A percentile compares a stretch with the other conserved stretches of the same genome.
These are phyloP conservation scores for Rhynchomys soricoides DNA, from an alignment of 2,113 vertebrate genomes.

Conservation along the genomic window DNA sequence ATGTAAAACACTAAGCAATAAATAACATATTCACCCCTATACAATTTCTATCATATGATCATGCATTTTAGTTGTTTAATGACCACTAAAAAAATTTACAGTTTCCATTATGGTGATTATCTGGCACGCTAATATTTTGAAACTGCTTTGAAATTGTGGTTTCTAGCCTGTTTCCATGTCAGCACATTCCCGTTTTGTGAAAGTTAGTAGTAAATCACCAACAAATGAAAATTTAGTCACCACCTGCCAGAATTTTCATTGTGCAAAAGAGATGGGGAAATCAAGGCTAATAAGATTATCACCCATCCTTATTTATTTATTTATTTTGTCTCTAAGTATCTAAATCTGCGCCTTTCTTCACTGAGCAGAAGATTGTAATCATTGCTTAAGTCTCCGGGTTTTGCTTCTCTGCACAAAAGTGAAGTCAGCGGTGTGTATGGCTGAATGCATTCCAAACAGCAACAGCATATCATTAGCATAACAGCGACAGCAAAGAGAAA, in stretches of 20 bases:
- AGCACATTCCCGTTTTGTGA: not conserved
- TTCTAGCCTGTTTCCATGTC: not conserved
- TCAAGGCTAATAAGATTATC: constrained; percentile 82
- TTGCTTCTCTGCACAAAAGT: constrained; percentile 78
- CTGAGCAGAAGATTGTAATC: constrained; percentile 80
- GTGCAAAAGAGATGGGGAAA: constrained; percentile 69
- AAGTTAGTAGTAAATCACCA: constrained; percentile 19
- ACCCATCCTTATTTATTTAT: not conserved
- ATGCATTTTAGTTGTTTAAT: constrained; percentile 22
- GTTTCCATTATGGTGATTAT: constrained; percentile 27
- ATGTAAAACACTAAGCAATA: constrained; percentile 22
- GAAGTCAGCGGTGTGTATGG: constrained; percentile 76
- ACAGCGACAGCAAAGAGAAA: constrained; percentile 70
- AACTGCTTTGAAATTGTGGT: not conserved
- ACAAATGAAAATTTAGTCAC: constrained; percentile 62
- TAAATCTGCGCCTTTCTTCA: constrained; percentile 81
- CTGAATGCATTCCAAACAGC: constrained; percentile 75
- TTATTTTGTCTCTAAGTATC: constrained; percentile 54
- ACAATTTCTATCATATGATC: constrained; percentile 15
- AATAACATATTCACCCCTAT: not conserved
- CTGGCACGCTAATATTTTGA: not conserved
- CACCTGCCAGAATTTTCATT: constrained; percentile 72
- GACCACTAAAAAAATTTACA: not conserved
- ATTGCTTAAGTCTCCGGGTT: constrained; percentile 69
- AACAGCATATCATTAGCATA: constrained; percentile 67